A percentile compares a stretch with the other conserved stretches of the same genome.
These are phyloP conservation scores for Macrobrachium nipponense DNA, from an alignment of 1,140 invertebrate species.

Conservation along the genomic window DNA sequence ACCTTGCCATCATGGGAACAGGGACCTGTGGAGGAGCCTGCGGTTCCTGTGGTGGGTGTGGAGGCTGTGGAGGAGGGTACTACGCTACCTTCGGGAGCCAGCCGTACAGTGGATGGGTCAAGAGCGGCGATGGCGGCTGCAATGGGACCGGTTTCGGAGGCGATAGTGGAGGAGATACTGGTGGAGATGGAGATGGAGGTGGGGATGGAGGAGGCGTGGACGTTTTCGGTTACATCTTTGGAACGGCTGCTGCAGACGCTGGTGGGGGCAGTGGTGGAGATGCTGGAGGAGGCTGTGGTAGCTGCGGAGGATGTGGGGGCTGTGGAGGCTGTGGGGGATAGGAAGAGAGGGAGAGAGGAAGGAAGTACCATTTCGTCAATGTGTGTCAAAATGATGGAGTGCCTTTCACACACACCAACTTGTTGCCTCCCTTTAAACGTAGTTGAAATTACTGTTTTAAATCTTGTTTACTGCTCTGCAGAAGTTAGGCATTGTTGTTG, in stretches of 20 bases:
- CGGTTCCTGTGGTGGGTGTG: constrained; percentile 53
- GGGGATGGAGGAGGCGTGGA: constrained; percentile 43
- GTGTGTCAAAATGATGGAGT: not conserved
- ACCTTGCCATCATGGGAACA: not conserved
- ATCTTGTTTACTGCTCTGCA: not conserved
- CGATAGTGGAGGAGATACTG: constrained; percentile 18
- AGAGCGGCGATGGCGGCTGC: constrained; percentile 68
- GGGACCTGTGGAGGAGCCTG: constrained; percentile 45
- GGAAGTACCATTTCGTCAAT: not conserved
- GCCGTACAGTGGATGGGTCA: constrained; percentile 95
- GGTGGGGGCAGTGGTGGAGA: constrained; percentile 41
- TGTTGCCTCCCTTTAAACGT: not conserved
- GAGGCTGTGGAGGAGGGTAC: constrained; percentile 47
- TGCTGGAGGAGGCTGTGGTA: constrained; percentile 36
- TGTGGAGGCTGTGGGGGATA: constrained; percentile 39
- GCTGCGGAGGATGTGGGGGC: constrained; percentile 39
- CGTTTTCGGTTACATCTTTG: constrained; percentile 40
- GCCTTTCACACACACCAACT: no score
- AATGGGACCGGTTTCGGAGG: constrained; percentile 33
- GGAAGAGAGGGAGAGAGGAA: not conserved
- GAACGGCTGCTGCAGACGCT: constrained; percentile 32
- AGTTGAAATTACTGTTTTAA: not conserved
- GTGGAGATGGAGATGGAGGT: constrained; percentile 16
- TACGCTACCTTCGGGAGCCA: constrained; percentile 79
- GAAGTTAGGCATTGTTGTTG: no score